Evolutionary conservation across 2,888 invertebrate species (phyloP).

Genomic region (Schizotus pectinicornis): DNA sequence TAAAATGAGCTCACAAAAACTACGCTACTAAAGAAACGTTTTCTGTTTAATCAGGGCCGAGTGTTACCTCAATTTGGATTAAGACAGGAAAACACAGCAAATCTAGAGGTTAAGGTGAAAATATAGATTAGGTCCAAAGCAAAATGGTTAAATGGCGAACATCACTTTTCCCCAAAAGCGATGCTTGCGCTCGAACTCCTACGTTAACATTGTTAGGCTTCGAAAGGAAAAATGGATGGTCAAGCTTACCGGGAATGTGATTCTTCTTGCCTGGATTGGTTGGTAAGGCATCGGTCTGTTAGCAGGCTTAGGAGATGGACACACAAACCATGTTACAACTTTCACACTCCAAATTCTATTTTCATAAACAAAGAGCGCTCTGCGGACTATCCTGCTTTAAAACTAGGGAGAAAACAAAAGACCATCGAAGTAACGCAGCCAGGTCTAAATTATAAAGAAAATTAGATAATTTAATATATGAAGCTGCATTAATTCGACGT

Average conservation of each 20-base stretch:
- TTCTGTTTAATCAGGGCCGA: too few species aligned
- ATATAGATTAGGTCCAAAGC: conserved; percentile 1
- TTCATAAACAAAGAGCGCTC: neutral
- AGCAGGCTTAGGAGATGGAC: conserved; percentile 53
- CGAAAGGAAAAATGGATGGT: conserved; percentile 53
- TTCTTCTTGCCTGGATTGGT: conserved; percentile 53
- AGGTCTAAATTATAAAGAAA: conserved; percentile 5
- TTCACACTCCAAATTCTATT: conserved; percentile 37
- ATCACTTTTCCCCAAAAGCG: neutral
- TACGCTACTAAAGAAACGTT: conserved; percentile 1
- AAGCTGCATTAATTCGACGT: too few species aligned
- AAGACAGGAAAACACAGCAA: neutral
- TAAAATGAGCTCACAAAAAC: neutral
- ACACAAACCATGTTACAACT: conserved; percentile 51
- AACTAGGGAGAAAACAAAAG: conserved; percentile 1
- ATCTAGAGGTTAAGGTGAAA: conserved; percentile 1
- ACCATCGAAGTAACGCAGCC: too few species aligned
- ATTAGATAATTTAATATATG: conserved; percentile 17
- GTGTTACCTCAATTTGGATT: neutral
- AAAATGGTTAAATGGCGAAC: conserved; percentile 3
- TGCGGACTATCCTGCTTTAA: neutral
- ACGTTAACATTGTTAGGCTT: conserved; percentile 32
- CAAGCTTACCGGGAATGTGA: conserved; percentile 55
- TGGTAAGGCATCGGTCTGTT: conserved; percentile 56
- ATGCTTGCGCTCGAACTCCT: neutral